Conservation (phyloP, 1,140 invertebrate genomes). For the Drosophila azteca region DNA sequence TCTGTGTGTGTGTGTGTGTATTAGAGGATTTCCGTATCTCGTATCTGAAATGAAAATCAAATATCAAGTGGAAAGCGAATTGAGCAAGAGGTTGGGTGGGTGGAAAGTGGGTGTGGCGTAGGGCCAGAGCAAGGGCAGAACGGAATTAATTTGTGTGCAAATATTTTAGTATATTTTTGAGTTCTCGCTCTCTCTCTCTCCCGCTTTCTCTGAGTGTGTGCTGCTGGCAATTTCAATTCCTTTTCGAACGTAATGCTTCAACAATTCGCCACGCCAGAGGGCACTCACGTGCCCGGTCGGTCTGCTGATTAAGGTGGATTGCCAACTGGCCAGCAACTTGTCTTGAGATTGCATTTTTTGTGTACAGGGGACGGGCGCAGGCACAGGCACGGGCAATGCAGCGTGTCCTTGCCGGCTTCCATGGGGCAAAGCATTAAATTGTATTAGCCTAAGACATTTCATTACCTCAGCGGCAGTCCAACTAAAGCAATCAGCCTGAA, state of each 20-base stretch:
- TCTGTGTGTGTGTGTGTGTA: constrained; percentile 7
- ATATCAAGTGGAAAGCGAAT: constrained; percentile 30
- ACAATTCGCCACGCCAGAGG: constrained; percentile 50
- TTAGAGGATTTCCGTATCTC: constrained; percentile 28
- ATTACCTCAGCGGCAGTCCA: constrained; percentile 41
- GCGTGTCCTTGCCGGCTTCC: constrained; percentile 43
- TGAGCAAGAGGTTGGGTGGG: not conserved
- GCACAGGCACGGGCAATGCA: constrained; percentile 14
- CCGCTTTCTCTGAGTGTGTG: not conserved
- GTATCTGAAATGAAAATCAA: constrained; percentile 60
- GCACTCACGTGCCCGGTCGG: constrained; percentile 46
- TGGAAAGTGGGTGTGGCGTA: not conserved
- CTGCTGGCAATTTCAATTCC: constrained; percentile 51
- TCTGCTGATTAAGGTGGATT: constrained; percentile 54
- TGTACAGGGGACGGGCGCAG: too few relatives aligned
- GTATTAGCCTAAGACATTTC: constrained; percentile 75
- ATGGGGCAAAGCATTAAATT: constrained; percentile 61
- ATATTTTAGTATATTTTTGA: constrained; percentile 40
- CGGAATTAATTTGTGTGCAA: constrained; percentile 57
- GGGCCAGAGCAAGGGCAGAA: constrained; percentile 17
- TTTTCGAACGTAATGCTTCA: constrained; percentile 57
- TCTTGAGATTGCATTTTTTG: constrained; percentile 47
- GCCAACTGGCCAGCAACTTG: constrained; percentile 45
- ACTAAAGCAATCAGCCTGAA: constrained; percentile 68
- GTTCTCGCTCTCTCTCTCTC: too few relatives aligned